Evolutionary conservation across 2,888 invertebrate genomes (phyloP).

Genomic region (Anthrax anthrax): DNA sequence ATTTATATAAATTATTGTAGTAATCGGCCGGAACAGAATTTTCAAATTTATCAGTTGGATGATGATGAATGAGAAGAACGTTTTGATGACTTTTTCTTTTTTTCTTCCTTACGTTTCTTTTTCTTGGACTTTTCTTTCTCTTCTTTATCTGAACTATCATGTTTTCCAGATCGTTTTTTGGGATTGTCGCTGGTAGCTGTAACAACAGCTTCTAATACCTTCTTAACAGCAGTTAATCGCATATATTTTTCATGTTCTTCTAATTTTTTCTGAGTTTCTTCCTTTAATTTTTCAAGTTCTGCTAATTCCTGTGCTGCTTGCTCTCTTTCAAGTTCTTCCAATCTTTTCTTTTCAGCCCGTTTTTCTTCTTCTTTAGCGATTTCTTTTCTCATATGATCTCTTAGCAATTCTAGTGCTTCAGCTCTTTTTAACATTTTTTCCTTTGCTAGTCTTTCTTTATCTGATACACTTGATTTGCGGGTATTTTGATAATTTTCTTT

Average conservation of each 20-base stretch:
- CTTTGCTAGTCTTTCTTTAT: slow-evolving; percentile 26
- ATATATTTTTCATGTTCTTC: slow-evolving; percentile 26
- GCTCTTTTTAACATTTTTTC: slow-evolving; percentile 35
- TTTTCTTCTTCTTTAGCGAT: slow-evolving; percentile 42
- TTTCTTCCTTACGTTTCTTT: slow-evolving; percentile 19
- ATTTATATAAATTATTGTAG: no score
- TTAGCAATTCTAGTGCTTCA: slow-evolving; percentile 38
- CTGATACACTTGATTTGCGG: slow-evolving; percentile 5
- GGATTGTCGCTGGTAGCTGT: slow-evolving; percentile 8
- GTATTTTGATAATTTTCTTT: neutral
- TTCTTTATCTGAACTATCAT: slow-evolving; percentile 12
- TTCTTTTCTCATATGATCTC: slow-evolving; percentile 46
- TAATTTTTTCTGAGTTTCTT: slow-evolving; percentile 29
- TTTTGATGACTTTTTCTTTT: slow-evolving; percentile 28
- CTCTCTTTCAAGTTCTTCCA: slow-evolving; percentile 29
- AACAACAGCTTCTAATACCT: slow-evolving; percentile 14
- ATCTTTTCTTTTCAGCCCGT: slow-evolving; percentile 35
- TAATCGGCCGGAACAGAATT: slow-evolving; percentile 16
- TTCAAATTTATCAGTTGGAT: neutral
- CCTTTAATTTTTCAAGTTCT: slow-evolving; percentile 30
- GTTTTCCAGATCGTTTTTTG: neutral
- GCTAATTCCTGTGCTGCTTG: slow-evolving; percentile 28
- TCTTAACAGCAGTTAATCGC: slow-evolving; percentile 16
- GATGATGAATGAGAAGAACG: slow-evolving; percentile 22
- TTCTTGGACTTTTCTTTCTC: slow-evolving; percentile 13